Conservation (phyloP, 1,140 invertebrate genomes). For the Drosophila busckii region DNA sequence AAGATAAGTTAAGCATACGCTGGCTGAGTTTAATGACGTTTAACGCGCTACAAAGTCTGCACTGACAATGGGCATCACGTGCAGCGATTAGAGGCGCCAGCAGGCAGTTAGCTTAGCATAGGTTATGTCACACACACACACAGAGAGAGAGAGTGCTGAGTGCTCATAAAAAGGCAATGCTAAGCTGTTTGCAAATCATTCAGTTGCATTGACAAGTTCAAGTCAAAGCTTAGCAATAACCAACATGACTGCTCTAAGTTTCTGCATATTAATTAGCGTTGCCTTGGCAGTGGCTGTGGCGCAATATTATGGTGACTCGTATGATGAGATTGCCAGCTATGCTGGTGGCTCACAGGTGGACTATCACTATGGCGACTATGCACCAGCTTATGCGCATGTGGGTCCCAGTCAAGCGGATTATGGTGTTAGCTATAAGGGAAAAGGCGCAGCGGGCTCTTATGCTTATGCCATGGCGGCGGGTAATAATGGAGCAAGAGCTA, state of each 20-base stretch:
- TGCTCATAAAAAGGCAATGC: no score
- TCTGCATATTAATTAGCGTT: conserved; percentile 5
- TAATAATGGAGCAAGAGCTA: conserved; percentile 40
- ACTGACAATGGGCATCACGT: no score
- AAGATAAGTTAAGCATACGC: no score
- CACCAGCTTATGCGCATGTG: no score
- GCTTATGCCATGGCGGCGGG: conserved; percentile 49
- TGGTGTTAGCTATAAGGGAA: not conserved
- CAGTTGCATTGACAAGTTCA: not conserved
- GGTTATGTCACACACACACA: no score
- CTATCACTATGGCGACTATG: not conserved
- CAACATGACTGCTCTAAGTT: conserved; percentile 16
- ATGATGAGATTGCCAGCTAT: not conserved
- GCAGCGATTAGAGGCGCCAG: no score
- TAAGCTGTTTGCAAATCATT: not conserved
- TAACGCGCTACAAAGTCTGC: no score
- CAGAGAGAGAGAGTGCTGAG: no score
- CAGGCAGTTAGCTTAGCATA: no score
- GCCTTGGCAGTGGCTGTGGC: not conserved
- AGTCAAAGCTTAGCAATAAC: not conserved
- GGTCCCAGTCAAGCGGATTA: not conserved
- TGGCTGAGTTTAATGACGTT: no score
- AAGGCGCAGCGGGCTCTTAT: conserved; percentile 10
- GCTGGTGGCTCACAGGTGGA: not conserved
- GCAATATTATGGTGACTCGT: conserved; percentile 18